Percentiles rank a stretch among this genome's conserved stretches.
These are phyloP conservation scores for Stenodera caucasica DNA, from an alignment of 2,888 invertebrate genomes.

Conservation along the genomic window DNA sequence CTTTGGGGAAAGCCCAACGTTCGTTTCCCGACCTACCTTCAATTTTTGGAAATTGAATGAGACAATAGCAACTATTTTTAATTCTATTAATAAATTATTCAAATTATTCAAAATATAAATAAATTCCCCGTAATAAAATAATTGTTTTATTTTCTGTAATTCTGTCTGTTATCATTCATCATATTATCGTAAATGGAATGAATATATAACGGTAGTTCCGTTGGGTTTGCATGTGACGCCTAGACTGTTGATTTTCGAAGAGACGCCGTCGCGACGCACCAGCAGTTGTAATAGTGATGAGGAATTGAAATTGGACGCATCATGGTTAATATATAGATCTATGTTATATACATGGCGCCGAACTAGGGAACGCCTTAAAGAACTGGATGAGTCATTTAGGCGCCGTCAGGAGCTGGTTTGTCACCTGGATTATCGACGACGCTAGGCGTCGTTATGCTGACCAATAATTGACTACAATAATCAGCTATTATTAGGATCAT, in stretches of 20 bases:
- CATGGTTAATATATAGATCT: slow-evolving; percentile 38
- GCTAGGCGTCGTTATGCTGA: slow-evolving; percentile 6
- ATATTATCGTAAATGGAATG: neutral
- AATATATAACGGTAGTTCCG: slow-evolving; percentile 11
- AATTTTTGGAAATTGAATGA: slow-evolving; percentile 10
- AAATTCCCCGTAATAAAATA: too few relatives aligned
- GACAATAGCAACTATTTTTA: slow-evolving; percentile 1
- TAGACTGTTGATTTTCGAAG: slow-evolving; percentile 34
- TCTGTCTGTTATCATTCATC: too few relatives aligned
- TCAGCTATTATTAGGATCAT: too few relatives aligned
- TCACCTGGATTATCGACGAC: slow-evolving; percentile 18
- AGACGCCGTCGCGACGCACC: slow-evolving; percentile 36
- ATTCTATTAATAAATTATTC: too few relatives aligned
- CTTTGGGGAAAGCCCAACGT: neutral
- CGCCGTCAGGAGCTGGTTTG: slow-evolving; percentile 37
- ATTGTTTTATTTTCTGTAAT: too few relatives aligned
- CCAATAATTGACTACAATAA: too few relatives aligned
- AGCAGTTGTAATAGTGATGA: slow-evolving; percentile 23
- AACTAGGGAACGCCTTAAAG: slow-evolving; percentile 28
- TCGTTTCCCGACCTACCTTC: neutral
- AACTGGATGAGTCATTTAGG: slow-evolving; percentile 31
- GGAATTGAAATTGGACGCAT: slow-evolving; percentile 37
- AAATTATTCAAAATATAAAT: too few relatives aligned
- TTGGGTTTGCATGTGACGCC: slow-evolving; percentile 37
- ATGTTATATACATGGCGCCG: slow-evolving; percentile 40